Evolutionary conservation across 2,113 vertebrate genomes (phyloP).

Genomic region (Myotis brandtii): DNA sequence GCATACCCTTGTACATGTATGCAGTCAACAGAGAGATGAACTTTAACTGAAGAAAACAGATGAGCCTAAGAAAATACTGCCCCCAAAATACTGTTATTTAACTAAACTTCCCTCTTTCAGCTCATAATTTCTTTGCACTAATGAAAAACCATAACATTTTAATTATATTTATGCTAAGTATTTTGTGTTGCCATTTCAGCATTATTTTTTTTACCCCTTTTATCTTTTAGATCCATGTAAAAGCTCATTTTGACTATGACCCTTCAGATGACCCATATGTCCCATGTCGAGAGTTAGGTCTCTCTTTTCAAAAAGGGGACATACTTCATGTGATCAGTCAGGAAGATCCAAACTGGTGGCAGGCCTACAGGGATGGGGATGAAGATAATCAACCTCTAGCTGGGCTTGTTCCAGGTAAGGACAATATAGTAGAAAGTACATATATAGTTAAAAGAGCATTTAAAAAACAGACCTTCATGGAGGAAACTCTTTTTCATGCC

Average conservation of each 20-base stretch:
- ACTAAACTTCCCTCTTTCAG: neutral
- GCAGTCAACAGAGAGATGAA: neutral
- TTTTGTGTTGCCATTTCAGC: conserved; percentile 33
- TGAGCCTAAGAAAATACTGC: conserved; percentile 35
- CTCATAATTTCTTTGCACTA: conserved; percentile 27
- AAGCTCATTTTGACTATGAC: conserved; percentile 97
- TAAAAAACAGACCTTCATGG: neutral
- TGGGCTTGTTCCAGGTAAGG: conserved; percentile 95
- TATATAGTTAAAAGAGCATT: conserved; percentile 9
- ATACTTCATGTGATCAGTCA: conserved; percentile 98
- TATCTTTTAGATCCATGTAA: conserved; percentile 93
- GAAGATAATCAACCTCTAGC: conserved; percentile 96
- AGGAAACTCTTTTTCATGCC: neutral
- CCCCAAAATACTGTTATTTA: neutral
- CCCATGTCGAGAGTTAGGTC: conserved; percentile 95
- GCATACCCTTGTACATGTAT: neutral
- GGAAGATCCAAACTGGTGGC: conserved; percentile 98
- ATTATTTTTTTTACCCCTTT: conserved; percentile 21
- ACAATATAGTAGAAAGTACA: neutral
- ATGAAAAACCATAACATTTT: conserved; percentile 36
- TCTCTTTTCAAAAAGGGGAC: conserved; percentile 97
- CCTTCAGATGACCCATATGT: conserved; percentile 97
- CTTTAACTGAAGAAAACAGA: conserved; percentile 11
- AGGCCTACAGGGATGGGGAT: conserved; percentile 97
- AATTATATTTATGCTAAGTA: conserved; percentile 10